These are phyloP conservation scores for Coendou prehensilis DNA, from an alignment of 2,797 vertebrate genomes.

Conservation along the genomic window DNA sequence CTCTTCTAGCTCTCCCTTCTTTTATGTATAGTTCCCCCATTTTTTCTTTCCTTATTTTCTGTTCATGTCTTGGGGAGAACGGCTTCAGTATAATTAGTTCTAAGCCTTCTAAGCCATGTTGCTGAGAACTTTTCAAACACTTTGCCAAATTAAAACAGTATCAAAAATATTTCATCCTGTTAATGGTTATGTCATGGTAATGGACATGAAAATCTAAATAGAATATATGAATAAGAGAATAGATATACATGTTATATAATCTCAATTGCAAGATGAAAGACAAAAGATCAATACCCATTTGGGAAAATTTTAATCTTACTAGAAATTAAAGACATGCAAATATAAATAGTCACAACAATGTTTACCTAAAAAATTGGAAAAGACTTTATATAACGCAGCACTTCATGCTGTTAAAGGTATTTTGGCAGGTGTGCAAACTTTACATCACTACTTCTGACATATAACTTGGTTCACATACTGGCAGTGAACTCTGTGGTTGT, in stretches of 20 bases:
- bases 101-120: neutral
- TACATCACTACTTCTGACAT: neutral
- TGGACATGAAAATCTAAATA: neutral
- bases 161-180: neutral
- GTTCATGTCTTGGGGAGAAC: neutral
- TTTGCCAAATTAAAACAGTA: neutral
- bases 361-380: neutral
- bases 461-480: neutral
- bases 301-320: neutral
- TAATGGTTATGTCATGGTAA: slow-evolving; percentile 20
- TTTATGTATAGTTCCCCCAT: fast-evolving
- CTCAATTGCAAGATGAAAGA: slow-evolving; percentile 14
- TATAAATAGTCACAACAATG: neutral
- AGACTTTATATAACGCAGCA: neutral
- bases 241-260: neutral
- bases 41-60: neutral
- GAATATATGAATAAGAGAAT: neutral
- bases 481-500: neutral
- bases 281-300: neutral
- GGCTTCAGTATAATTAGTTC: neutral
- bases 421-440: neutral
- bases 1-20: neutral
- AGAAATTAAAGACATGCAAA: neutral
- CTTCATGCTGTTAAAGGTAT: neutral
- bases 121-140: neutral